Conservation (phyloP, 2,888 invertebrate species). For the Sisyra terminalis region DNA sequence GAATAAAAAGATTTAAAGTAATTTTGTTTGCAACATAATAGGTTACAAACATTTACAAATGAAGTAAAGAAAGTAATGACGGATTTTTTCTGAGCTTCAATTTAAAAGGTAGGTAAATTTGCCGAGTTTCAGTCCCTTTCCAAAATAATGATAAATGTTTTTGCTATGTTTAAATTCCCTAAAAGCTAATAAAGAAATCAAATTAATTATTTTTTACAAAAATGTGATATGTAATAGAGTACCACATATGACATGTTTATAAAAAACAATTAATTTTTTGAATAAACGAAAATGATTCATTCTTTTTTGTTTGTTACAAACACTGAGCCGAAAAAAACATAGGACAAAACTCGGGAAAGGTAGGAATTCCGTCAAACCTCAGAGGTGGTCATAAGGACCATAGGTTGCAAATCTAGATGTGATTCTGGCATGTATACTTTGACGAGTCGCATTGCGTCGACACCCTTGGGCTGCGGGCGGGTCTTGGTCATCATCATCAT, state of each 20-base stretch:
- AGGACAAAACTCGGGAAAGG: conserved; percentile 3
- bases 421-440: conserved; percentile 12
- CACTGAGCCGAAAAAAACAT: background rate
- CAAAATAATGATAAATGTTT: too few relatives aligned
- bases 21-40: too few relatives aligned
- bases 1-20: too few relatives aligned
- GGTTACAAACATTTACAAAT: too few relatives aligned
- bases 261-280: conserved; percentile 20
- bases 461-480: conserved; percentile 12
- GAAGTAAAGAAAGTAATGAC: too few relatives aligned
- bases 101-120: too few relatives aligned
- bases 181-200: too few relatives aligned
- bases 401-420: conserved; percentile 4
- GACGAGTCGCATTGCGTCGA: conserved; percentile 13
- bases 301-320: conserved; percentile 24
- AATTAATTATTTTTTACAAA: too few relatives aligned
- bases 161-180: too few relatives aligned
- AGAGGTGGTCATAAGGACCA: conserved; percentile 6
- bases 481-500: conserved; percentile 8
- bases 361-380: conserved; percentile 6
- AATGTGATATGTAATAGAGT: background rate
- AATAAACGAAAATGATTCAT: conserved; percentile 26
- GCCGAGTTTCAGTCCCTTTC: too few relatives aligned
- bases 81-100: too few relatives aligned
- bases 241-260: background rate